Conservation (phyloP, 2,888 invertebrate species). For the Encarsia formosa region DNA sequence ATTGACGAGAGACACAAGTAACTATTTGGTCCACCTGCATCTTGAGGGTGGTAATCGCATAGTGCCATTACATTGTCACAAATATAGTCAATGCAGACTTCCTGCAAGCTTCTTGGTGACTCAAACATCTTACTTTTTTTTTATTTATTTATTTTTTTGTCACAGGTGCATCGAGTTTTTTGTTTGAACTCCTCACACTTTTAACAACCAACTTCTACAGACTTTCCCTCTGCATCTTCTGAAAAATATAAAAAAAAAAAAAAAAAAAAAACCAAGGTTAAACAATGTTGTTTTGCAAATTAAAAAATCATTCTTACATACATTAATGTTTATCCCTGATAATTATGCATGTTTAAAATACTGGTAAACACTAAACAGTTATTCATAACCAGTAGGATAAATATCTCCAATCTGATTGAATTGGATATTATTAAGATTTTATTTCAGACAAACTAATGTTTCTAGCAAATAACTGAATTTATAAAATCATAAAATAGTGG, state of each 20-base stretch:
- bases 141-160: conserved; percentile 12
- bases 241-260: background rate
- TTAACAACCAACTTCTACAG: conserved; percentile 11
- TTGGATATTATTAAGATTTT: no score
- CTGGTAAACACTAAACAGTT: no score
- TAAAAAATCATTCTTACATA: no score
- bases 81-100: conserved; percentile 62
- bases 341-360: no score
- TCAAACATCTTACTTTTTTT: conserved; percentile 62
- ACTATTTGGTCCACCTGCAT: conserved; percentile 40
- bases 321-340: no score
- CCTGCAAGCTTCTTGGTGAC: conserved; percentile 60
- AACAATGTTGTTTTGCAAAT: background rate
- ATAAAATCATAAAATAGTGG: no score
- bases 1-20: conserved; percentile 27
- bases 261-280: background rate
- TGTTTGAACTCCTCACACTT: background rate
- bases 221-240: conserved; percentile 7
- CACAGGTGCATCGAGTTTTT: conserved; percentile 19
- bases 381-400: no score
- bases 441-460: no score
- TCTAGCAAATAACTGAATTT: no score
- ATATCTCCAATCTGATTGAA: no score
- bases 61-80: conserved; percentile 60
- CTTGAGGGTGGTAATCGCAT: conserved; percentile 50